These are phyloP conservation scores for Hesperophylax magnus DNA, from an alignment of 1,140 invertebrate genomes.

Conservation along the genomic window DNA sequence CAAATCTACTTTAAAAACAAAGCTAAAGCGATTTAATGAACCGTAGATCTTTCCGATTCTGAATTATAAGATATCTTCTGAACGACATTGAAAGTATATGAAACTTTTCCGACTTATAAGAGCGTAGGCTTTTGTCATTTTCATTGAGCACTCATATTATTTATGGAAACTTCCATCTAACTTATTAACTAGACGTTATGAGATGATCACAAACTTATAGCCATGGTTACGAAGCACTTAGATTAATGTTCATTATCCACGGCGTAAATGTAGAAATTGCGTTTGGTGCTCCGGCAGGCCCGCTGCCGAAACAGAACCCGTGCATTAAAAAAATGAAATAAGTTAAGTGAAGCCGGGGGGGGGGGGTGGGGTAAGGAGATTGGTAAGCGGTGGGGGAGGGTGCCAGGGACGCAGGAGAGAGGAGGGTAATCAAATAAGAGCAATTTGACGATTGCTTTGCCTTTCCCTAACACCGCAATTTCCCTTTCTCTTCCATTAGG, in stretches of 20 bases:
- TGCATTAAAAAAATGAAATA: slow-evolving; percentile 58
- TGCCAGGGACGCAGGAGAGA: not conserved
- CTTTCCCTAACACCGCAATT: slow-evolving; percentile 40
- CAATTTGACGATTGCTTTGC: slow-evolving; percentile 58
- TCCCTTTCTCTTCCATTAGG: slow-evolving; percentile 37
- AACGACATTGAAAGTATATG: too few relatives aligned
- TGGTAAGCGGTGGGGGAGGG: not conserved
- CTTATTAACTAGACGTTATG: too few relatives aligned
- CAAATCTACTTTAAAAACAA: too few relatives aligned
- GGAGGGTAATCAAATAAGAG: slow-evolving; percentile 57
- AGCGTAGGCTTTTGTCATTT: too few relatives aligned
- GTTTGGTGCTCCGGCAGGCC: not conserved
- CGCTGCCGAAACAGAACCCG: slow-evolving; percentile 47
- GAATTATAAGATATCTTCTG: too few relatives aligned
- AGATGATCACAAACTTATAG: too few relatives aligned
- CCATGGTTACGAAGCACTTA: too few relatives aligned
- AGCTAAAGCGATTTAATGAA: too few relatives aligned
- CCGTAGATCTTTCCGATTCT: too few relatives aligned
- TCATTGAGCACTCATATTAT: too few relatives aligned
- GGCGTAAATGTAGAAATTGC: slow-evolving; percentile 3
- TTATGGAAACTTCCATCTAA: too few relatives aligned
- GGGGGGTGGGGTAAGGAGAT: not conserved
- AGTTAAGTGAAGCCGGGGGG: slow-evolving; percentile 21
- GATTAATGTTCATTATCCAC: not conserved
- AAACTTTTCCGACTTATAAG: too few relatives aligned